Conservation (phyloP, 53 echinoderm and acorn worm species). For the Paracentrotus lividus region DNA sequence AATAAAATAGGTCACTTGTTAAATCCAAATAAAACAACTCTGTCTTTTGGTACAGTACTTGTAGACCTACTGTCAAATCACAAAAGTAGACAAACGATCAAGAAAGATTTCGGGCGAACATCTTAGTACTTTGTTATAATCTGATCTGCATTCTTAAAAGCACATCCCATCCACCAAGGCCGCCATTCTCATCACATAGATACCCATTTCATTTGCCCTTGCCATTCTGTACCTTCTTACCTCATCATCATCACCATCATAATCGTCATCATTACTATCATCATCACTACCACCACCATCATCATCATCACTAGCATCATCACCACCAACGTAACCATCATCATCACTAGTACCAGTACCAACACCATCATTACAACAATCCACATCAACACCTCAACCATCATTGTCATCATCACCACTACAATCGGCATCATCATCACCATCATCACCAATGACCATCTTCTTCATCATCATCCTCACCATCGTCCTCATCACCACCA, state of each 20-base stretch:
- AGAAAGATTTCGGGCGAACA: no score
- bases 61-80: no score
- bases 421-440: background rate
- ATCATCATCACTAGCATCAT: conserved; percentile 18
- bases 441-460: conserved; percentile 34
- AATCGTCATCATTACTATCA: background rate
- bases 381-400: background rate
- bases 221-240: no score
- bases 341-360: background rate
- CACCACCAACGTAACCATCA: background rate
- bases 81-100: no score
- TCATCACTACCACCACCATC: conserved; percentile 33
- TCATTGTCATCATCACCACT: background rate
- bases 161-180: background rate
- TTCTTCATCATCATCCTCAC: background rate
- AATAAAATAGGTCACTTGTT: no score
- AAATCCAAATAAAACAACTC: no score
- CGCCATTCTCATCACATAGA: background rate
- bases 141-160: background rate
- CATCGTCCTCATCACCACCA: conserved; percentile 13
- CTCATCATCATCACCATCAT: background rate
- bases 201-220: no score
- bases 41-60: no score
- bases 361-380: background rate
- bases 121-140: no score